Evolutionary conservation across 2,797 vertebrate genomes (phyloP), one percentile per base, ranked within the genome.

Genomic region (Sebastes vulpes): DNA sequence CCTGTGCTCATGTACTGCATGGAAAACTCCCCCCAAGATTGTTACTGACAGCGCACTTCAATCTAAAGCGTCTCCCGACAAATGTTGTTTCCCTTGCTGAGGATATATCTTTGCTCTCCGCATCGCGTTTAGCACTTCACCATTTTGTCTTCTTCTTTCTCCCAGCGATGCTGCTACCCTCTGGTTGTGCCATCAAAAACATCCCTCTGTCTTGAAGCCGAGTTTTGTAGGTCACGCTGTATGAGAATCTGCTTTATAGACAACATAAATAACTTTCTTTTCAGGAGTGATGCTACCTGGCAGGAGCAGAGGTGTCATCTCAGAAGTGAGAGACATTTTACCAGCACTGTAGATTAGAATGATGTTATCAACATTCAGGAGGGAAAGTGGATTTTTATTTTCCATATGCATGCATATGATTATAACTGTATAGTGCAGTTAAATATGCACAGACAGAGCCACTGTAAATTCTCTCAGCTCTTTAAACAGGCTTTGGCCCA

Each of bases 211-310:
- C 77, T 81, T 46, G 35, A 63, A 42, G 8, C 53, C 63, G 64
- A 80, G 72, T 83, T 83, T 78, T 88, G 64, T 78, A 76, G 71
- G 66, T 79, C 72, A 82, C 9, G 14, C 14, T 59, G 25, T 29
- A 35, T 53, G n/a, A 74, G 6, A 42, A 70, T 67, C 63, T 67
- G 9, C 26, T 75, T 59, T 65, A 72, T 21, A 66, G 72, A 56
- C 42, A 53, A 48, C n/a, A 54, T 25, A 53, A 74, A 83, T 53
- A 46, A 50, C 56, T 32, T 63, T 3, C 21, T 12, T 79, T 65
- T 72, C 20, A 75, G 25, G 31, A 50, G 16, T 23, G 50, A 71
- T 65, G 48, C 42, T 18, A 23, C 54, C 48, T 35, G 21, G 60
- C 28, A 52, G 53, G 3, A 23, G 61, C 32, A 63, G 20, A 42